Base-by-base conservation (phyloP, 2,797 vertebrate genomes). In the Myotis pilosus region DNA sequence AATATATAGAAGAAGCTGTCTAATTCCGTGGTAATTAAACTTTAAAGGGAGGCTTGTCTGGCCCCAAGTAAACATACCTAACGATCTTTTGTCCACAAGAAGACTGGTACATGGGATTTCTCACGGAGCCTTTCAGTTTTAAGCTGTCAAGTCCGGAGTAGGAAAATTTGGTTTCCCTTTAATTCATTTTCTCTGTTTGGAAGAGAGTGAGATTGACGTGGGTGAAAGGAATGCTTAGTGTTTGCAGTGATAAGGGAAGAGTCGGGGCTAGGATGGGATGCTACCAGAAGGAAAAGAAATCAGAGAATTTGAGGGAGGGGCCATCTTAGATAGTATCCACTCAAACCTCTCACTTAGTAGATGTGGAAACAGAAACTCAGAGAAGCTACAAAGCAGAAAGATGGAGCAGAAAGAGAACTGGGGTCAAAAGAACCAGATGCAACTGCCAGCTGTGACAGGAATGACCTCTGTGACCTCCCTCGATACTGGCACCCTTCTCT, bases 11-110 rank as follows among this genome's bases (percentile, higher is more conserved):
- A 93, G 85, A 84, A 93, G 53, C 89, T 96, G 87, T 95, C 94
- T 94, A 81, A 93, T 96, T 97, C 92, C n/a, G 83, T 82, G 86
- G 92, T 97, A 97, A 97, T 97, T 96, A 97, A 97, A 97, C 94
- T 95, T 97, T 97, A 95, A 96, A 91, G 94, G 92, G 94, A 96
- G 86, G 22, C 66, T 96, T 95, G 51, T 96, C 92, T 87, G 62
- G 36, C 71, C 78, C 62, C 33, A 89, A 85, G 82, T 88, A 97
- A 97, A 94, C 82, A 96, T 89, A 95, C n/a, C 4, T 95, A 96
- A 96, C 89, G 93, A 97, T 94, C 87, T 92, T 94, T 96, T 88
- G 80, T 80, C 62, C 28, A 33, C 79, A 91, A 2, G 22, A 89
- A 55, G n/a, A 68, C 64, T 62, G 41, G 53, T 81, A 20, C 30